Evolutionary conservation across 2,113 vertebrate genomes (phyloP), one percentile per base, ranked within the genome.

Genomic region (Corythoichthys intestinalis): DNA sequence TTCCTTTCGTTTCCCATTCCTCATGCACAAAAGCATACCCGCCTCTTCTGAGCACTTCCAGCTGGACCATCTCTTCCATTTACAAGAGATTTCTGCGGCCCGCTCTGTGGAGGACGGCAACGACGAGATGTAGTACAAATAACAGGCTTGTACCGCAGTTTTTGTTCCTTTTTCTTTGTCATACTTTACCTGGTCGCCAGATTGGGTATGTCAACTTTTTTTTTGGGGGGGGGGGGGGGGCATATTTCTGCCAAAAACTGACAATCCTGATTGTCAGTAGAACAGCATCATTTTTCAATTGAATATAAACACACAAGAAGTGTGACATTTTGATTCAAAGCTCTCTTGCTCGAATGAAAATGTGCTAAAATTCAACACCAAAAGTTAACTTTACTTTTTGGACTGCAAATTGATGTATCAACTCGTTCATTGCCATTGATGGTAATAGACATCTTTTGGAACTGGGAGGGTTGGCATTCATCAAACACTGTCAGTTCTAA

Each of bases 1-100:
- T 87, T 86, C 75, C 75, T 81, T 63, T 72, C 50, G 52, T 66
- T 70, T 48, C 71, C 52, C 52, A 44, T 39, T 14, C 17, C 38
- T 12, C 78, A 71, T 49, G 66, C 73, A 65, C 60, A 73, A 65
- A 3, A 34, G 77, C 71, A 70, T 66, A 34, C 34, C 4, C 73
- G 84, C 74, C 69, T 83, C 83, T 82, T 90, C 87, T 80, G 70
- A 84, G 86, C 77, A 80, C 75, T 78, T 83, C 77, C 77, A 83
- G 69, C 56, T 67, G 81, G 75, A 75, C 74, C 72, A 66, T 80
- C 78, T 82, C 85, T 86, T 91, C 78, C 80, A 72, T 77, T 69
- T 69, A 53, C 63, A 70, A 20, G 79, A 73, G 61, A 72, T 78
- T 69, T 83, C 75, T 62, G 64, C 64, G 52, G 52, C 67, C 77